Conservation (phyloP, 2,888 invertebrate species). For the Eutolmus rufibarbis region DNA sequence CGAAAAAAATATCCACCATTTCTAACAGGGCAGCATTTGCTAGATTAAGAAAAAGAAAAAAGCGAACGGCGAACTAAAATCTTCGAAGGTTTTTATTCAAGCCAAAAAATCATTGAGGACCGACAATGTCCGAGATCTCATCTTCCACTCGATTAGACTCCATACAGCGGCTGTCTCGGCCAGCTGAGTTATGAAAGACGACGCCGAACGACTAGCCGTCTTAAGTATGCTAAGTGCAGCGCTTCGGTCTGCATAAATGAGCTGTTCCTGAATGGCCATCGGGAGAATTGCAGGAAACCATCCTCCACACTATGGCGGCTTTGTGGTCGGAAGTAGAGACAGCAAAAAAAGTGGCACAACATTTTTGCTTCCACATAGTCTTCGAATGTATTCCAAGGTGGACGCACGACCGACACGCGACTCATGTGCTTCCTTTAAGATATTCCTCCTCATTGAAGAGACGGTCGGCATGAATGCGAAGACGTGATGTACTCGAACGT, state of each 20-base stretch:
- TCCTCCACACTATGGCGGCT: background rate
- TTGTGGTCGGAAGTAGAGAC: conserved; percentile 32
- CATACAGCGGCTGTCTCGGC: background rate
- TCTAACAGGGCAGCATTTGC: background rate
- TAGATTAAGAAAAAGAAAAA: background rate
- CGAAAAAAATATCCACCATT: background rate
- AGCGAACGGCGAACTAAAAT: background rate
- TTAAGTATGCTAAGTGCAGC: background rate
- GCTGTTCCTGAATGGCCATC: background rate
- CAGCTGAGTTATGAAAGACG: background rate
- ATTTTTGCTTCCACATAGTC: background rate
- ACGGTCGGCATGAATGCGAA: background rate
- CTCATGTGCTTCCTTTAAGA: conserved; percentile 29
- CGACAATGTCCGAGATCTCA: background rate
- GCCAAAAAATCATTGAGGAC: background rate
- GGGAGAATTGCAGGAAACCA: conserved; percentile 23
- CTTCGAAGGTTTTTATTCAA: background rate
- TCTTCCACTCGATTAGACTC: conserved; percentile 25
- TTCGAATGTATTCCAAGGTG: background rate
- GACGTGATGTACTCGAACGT: conserved; percentile 4
- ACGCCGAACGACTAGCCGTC: background rate
- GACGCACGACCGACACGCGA: conserved; percentile 47
- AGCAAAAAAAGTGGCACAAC: background rate
- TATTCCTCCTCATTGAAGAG: background rate
- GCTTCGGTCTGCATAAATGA: conserved; percentile 38